Evolutionary conservation across 2,888 invertebrate species (phyloP).

Genomic region (Clunio marinus): DNA sequence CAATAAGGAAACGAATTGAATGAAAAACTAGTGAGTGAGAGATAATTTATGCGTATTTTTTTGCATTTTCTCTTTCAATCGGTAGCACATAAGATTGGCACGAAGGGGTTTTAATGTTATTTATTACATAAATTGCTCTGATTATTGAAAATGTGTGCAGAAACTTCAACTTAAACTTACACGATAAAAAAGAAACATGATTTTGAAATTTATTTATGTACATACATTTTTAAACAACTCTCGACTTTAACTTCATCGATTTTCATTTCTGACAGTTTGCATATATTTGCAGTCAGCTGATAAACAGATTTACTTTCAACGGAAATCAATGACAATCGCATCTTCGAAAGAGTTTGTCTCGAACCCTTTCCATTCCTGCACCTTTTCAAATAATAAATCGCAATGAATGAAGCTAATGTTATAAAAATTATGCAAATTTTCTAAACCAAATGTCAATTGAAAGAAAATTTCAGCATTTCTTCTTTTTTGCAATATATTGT

Average conservation of each 20-base stretch:
- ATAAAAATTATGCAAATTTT: slow-evolving; percentile 34
- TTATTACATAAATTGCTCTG: slow-evolving; percentile 28
- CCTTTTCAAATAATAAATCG: no score
- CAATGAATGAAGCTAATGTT: background rate
- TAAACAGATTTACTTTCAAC: background rate
- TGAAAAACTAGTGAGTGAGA: background rate
- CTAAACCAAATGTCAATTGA: slow-evolving; percentile 15
- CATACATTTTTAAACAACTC: background rate
- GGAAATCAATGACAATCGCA: no score
- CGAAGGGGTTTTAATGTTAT: slow-evolving; percentile 29
- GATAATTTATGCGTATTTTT: slow-evolving; percentile 31
- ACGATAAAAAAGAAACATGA: no score
- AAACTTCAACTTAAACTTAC: background rate
- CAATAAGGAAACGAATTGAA: slow-evolving; percentile 1
- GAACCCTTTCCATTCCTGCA: background rate
- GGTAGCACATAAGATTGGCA: background rate
- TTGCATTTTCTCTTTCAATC: slow-evolving; percentile 21
- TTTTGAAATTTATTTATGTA: background rate
- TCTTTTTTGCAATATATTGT: slow-evolving; percentile 20
- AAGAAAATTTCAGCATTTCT: slow-evolving; percentile 12
- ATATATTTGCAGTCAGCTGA: slow-evolving; percentile 3
- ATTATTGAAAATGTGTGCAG: background rate
- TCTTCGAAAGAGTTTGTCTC: background rate
- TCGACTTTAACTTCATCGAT: slow-evolving; percentile 12
- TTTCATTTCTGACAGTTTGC: background rate